Percentiles rank a stretch among this genome's conserved stretches.
These are phyloP conservation scores for Tychaedon coryphoeus DNA, from an alignment of 2,113 vertebrate species.

Conservation along the genomic window DNA sequence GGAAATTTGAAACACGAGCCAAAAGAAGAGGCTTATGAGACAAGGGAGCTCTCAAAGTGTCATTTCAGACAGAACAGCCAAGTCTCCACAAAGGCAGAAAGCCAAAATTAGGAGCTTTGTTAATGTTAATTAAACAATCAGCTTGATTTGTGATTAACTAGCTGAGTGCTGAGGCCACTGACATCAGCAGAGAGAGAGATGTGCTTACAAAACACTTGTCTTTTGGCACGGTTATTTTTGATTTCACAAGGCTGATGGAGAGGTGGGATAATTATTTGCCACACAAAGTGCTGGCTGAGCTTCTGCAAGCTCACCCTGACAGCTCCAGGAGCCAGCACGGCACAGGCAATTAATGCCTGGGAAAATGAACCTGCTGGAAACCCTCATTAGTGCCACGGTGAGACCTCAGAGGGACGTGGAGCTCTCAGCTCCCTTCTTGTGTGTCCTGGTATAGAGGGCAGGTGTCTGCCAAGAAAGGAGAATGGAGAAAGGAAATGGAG, in stretches of 20 bases:
- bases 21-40: not conserved
- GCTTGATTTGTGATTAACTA: constrained; percentile 5
- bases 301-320: not conserved
- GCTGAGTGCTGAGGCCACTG: not conserved
- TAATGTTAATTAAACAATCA: not conserved
- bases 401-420: not conserved
- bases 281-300: not conserved
- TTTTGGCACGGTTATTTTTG: not conserved
- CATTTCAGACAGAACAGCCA: not conserved
- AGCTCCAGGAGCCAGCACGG: not conserved
- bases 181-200: not conserved
- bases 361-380: not conserved
- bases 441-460: too few relatives aligned
- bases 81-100: not conserved
- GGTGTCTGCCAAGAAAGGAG: too few relatives aligned
- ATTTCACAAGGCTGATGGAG: not conserved
- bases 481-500: too few relatives aligned
- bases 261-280: not conserved
- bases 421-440: not conserved
- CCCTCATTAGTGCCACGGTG: fast-evolving
- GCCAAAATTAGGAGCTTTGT: not conserved
- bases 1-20: not conserved
- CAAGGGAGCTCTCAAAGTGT: not conserved
- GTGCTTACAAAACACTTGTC: not conserved
- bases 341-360: not conserved